Evolutionary conservation across 2,888 invertebrate species (phyloP).

Genomic region (Mesodorylaimus sp.): DNA sequence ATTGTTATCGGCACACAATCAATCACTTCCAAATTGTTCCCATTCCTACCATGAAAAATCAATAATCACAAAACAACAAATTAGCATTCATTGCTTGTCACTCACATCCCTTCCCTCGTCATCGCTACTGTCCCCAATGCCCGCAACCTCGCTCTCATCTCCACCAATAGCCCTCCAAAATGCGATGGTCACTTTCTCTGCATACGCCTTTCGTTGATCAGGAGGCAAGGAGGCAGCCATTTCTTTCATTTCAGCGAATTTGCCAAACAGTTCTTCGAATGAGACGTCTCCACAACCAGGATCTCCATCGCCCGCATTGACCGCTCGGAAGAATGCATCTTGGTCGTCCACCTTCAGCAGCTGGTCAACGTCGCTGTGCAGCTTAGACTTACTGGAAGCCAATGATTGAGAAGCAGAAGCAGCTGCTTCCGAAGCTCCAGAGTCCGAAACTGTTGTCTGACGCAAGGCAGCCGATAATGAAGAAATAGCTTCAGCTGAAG

Average conservation of each 20-base stretch:
- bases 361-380: not conserved
- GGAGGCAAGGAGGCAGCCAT: constrained; percentile 44
- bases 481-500: not conserved
- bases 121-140: constrained; percentile 13
- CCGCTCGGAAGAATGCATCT: not conserved
- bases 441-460: not conserved
- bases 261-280: constrained; percentile 47
- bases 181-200: constrained; percentile 47
- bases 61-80: no score
- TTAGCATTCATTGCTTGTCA: no score
- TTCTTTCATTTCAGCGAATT: constrained; percentile 47
- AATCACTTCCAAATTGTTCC: no score
- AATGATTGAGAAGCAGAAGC: not conserved
- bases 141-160: constrained; percentile 46
- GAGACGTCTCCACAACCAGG: constrained; percentile 27
- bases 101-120: no score
- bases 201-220: constrained; percentile 48
- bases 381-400: no score
- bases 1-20: no score
- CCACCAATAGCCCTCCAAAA: constrained; percentile 58
- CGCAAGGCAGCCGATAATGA: not conserved
- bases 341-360: not conserved
- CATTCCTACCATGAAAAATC: no score
- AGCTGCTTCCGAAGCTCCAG: not conserved
- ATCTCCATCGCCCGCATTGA: constrained; percentile 11